A percentile compares a stretch with the other conserved stretches of the same genome.
phyloP scores from a whole-genome alignment of 1,140 invertebrate species.

The Rhyacophila brunnea region DNA sequence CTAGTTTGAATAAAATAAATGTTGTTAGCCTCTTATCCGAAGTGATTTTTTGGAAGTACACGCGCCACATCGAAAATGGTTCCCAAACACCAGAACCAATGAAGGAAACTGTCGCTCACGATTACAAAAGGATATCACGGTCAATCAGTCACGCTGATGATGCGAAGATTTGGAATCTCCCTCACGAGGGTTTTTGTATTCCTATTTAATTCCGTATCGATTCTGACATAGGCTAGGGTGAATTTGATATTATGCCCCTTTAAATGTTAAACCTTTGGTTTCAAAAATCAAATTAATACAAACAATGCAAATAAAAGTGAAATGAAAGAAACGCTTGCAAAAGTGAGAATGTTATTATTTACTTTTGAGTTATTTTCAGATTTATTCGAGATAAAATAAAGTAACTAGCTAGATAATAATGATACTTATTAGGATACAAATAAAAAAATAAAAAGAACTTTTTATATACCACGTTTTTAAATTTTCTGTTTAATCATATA shows the following conservation, averaged over 20 bases:
- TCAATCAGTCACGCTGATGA: slow-evolving; percentile 16
- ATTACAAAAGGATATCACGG: slow-evolving; percentile 6
- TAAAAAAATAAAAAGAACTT: too few relatives aligned
- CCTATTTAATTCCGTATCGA: slow-evolving; percentile 1
- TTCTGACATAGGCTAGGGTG: not conserved
- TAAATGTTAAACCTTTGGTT: not conserved
- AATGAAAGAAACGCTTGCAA: too few relatives aligned
- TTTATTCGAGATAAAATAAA: too few relatives aligned
- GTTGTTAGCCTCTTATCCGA: too few relatives aligned
- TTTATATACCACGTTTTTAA: too few relatives aligned
- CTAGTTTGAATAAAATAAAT: too few relatives aligned
- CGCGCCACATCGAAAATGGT: slow-evolving; percentile 8
- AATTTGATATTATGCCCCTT: not conserved
- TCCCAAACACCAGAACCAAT: slow-evolving; percentile 10
- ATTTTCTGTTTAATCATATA: too few relatives aligned
- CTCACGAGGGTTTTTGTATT: not conserved
- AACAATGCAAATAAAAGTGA: too few relatives aligned
- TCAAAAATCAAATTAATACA: not conserved
- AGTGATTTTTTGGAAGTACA: not conserved
- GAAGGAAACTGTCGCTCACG: slow-evolving; percentile 12
- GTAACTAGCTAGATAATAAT: too few relatives aligned
- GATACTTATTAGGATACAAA: too few relatives aligned
- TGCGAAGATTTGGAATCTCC: slow-evolving; percentile 6
- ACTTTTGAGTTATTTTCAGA: too few relatives aligned
- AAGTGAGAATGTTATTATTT: too few relatives aligned